Percentiles rank a stretch among this genome's conserved stretches.
Evolutionary conservation across 1,140 invertebrate genomes (phyloP).

Genomic region (Rhagoletis pomonella): DNA sequence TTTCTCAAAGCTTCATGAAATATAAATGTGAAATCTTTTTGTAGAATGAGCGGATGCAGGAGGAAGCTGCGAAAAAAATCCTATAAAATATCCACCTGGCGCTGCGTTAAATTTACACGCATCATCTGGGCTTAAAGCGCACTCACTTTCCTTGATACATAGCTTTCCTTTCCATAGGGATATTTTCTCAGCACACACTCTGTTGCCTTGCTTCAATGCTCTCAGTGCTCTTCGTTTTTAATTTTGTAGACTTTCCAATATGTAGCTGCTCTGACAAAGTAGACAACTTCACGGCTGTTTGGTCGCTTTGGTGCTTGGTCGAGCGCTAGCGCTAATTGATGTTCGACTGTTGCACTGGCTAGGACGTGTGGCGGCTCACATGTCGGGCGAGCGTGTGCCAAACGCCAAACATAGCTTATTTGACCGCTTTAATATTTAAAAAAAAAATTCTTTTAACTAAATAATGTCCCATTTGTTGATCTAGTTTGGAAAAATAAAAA

Average conservation of each 20-base stretch:
- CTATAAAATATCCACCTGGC: neutral
- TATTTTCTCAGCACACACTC: constrained; percentile 4
- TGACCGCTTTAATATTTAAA: neutral
- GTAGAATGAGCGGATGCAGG: neutral
- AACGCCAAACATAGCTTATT: constrained; percentile 24
- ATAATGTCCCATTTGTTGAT: constrained; percentile 17
- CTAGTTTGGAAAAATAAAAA: constrained; percentile 4
- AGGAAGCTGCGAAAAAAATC: neutral
- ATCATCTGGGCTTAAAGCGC: neutral
- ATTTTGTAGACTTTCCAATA: constrained; percentile 31
- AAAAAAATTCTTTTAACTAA: neutral
- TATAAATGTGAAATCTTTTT: constrained; percentile 10
- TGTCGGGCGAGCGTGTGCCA: neutral
- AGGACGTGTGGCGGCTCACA: neutral
- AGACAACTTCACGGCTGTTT: neutral
- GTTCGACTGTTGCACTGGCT: neutral
- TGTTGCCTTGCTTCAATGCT: neutral
- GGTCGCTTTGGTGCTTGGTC: neutral
- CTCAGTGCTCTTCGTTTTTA: neutral
- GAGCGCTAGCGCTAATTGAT: neutral
- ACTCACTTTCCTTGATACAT: neutral
- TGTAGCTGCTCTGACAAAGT: neutral
- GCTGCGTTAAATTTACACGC: neutral
- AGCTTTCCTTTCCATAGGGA: neutral
- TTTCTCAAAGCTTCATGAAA: constrained; percentile 12